Evolutionary conservation across 1,140 invertebrate genomes (phyloP), one percentile per base, ranked within the genome.

Genomic region (Araneus ventricosus): DNA sequence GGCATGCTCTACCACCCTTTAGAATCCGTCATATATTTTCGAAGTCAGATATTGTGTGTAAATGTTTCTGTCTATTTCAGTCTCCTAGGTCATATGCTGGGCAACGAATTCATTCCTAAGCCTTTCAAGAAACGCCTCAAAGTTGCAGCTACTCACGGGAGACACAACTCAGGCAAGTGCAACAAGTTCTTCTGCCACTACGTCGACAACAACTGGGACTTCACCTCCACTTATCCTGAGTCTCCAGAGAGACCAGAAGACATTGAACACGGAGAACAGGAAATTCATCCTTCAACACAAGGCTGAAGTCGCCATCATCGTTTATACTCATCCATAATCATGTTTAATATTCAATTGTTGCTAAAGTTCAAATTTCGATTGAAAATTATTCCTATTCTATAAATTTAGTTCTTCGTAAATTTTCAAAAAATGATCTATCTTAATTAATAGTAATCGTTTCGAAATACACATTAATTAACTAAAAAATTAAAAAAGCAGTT

Each of bases 51-150:
- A 8, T 52, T 52, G 45, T 52, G 10, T 14, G 17, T 1, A 52
- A 52, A 67, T 67, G 63, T 67, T 67, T 67, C 5, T 22, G n/a
- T 57, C 2, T 52, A 14, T 52, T 52, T 52, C 45, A 95, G 94
- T 37, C 80, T 95, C 37, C 79, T 95, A 20, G 94, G 94, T 34
- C 95, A 95, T 75, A 94, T 95, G 75, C 63, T 95, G 93, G 88
- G 87, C 30, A 95, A 95, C 80, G 91, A 93, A 20, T 95, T 94
- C 87, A 93, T 95, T 39, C 93, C 93, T 7, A 63, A 93, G 17
- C 92, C 91, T 34, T 94, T 94, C 80, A 95, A 94, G 45, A 92
- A 92, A 34, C 93, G 94, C 5, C 84, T 95, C 4, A 93, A 94
- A 59, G 34, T 70, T 4, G 94, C 95, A 4, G 94, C 95, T 8